These are phyloP conservation scores for Centruroides sculpturatus DNA, from an alignment of 1,140 invertebrate species.

Conservation along the genomic window DNA sequence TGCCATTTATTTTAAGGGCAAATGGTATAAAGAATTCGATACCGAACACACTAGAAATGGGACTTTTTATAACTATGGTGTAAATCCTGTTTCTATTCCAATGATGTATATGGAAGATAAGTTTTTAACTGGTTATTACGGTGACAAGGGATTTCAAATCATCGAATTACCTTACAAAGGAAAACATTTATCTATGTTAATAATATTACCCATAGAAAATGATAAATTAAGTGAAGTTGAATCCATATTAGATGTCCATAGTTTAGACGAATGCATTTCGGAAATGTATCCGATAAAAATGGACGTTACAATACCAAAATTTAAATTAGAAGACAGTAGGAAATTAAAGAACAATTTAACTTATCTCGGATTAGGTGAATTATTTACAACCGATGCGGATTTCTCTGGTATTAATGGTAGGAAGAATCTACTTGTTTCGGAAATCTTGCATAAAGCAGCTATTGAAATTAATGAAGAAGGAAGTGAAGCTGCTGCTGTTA, in stretches of 20 bases:
- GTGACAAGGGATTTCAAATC: neutral
- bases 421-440: slow-evolving; percentile 34
- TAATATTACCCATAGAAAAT: slow-evolving; percentile 23
- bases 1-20: slow-evolving; percentile 72
- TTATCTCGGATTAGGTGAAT: slow-evolving; percentile 49
- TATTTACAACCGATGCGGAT: slow-evolving; percentile 46
- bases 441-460: slow-evolving; percentile 61
- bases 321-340: slow-evolving; percentile 51
- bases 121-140: neutral
- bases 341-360: slow-evolving; percentile 44
- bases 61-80: neutral
- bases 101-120: neutral
- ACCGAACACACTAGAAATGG: neutral
- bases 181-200: slow-evolving; percentile 24
- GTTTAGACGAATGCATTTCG: slow-evolving; percentile 14
- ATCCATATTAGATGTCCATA: slow-evolving; percentile 18
- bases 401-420: slow-evolving; percentile 42
- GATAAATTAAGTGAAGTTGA: slow-evolving; percentile 16
- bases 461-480: slow-evolving; percentile 69
- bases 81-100: neutral
- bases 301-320: slow-evolving; percentile 53
- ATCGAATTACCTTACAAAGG: slow-evolving; percentile 15
- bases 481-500: slow-evolving; percentile 54
- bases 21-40: slow-evolving; percentile 59
- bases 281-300: slow-evolving; percentile 28